Conservation (phyloP, 2,888 invertebrate species). For the Pantelozetes paolii region DNA sequence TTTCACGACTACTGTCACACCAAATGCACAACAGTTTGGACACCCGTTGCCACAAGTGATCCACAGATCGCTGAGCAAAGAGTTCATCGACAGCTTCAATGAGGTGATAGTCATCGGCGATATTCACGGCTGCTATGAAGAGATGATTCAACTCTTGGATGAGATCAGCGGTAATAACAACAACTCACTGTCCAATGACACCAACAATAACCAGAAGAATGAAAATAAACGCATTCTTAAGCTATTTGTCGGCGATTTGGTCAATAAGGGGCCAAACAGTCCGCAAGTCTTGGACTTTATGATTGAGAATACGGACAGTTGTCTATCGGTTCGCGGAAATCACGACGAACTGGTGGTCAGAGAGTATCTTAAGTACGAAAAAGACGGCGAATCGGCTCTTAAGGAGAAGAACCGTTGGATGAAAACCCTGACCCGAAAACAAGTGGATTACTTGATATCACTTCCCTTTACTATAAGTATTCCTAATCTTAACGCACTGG, state of each 20-base stretch:
- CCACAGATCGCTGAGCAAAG: background rate
- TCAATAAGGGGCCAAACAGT: conserved; percentile 53
- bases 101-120: conserved; percentile 53
- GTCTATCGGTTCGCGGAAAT: conserved; percentile 51
- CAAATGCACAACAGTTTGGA: background rate
- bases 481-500: conserved; percentile 50
- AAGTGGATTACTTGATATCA: conserved; percentile 50
- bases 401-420: conserved; percentile 50
- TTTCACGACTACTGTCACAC: no score
- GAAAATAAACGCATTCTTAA: conserved; percentile 46
- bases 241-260: conserved; percentile 51
- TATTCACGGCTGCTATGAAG: conserved; percentile 53
- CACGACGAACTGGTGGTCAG: conserved; percentile 51
- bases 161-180: conserved; percentile 3
- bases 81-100: conserved; percentile 48
- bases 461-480: conserved; percentile 53
- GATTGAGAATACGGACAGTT: conserved; percentile 43
- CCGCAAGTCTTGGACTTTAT: conserved; percentile 50
- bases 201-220: background rate
- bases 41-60: background rate
- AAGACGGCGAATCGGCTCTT: conserved; percentile 44
- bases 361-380: conserved; percentile 47
- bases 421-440: conserved; percentile 49
- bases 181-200: background rate
- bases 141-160: conserved; percentile 50